Evolutionary conservation across 2,113 vertebrate species (phyloP).

Genomic region (Tricholaema leucomelas): DNA sequence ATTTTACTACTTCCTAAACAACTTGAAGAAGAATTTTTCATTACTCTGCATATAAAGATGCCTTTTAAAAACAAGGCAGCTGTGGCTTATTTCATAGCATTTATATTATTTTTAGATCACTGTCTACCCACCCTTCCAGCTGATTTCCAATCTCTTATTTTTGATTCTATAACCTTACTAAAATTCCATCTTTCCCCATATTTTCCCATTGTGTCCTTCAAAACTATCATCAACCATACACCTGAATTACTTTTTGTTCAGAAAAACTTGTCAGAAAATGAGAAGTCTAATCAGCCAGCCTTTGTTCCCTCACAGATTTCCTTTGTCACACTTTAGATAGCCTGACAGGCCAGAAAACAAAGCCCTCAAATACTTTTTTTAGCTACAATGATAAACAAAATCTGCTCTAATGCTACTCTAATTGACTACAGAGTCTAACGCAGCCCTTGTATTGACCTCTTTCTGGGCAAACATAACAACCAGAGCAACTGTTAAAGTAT

Average conservation of each 20-base stretch:
- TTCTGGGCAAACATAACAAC: neutral
- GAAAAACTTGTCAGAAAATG: constrained; percentile 13
- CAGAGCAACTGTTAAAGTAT: constrained; percentile 3
- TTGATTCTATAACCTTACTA: neutral
- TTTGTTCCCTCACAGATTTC: neutral
- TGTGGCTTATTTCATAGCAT: neutral
- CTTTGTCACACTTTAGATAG: neutral
- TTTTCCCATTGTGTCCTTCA: constrained; percentile 1
- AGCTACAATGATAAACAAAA: constrained; percentile 18
- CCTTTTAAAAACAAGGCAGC: constrained; percentile 18
- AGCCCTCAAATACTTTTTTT: neutral
- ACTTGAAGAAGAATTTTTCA: neutral
- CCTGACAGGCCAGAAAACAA: neutral
- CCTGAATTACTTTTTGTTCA: neutral
- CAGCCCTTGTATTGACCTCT: constrained; percentile 11
- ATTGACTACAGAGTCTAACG: neutral
- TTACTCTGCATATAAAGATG: neutral
- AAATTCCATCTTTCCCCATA: neutral
- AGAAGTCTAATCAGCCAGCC: neutral
- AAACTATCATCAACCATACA: neutral
- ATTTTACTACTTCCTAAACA: constrained; percentile 16
- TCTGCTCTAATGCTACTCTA: neutral
- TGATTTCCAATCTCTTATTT: neutral
- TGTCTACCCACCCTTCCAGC: neutral
- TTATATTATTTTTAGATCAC: neutral